These are phyloP conservation scores for Crotalus tigris DNA, from an alignment of 2,113 vertebrate species.

Conservation along the genomic window DNA sequence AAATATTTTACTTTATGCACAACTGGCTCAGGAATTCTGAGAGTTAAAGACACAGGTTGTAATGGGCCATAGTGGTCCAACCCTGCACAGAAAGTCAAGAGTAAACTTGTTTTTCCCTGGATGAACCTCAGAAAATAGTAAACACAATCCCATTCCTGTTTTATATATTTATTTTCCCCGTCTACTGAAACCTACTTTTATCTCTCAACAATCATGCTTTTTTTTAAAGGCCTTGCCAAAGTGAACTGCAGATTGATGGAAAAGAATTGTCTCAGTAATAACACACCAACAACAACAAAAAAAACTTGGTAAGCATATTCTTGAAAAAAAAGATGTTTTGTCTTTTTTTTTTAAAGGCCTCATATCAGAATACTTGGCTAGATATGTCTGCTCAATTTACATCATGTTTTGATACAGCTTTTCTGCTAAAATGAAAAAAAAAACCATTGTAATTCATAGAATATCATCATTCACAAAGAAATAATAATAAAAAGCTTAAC, in stretches of 20 bases:
- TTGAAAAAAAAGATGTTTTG: neutral
- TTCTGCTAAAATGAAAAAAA: slow-evolving; percentile 5
- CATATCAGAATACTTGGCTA: neutral
- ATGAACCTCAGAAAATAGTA: neutral
- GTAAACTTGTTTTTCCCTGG: neutral
- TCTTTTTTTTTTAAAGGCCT: neutral
- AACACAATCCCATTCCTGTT: neutral
- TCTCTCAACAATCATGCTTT: neutral
- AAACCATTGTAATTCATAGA: neutral
- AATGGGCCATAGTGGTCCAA: too few relatives aligned
- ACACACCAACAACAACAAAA: neutral
- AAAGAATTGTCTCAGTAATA: neutral
- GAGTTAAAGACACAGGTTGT: too few relatives aligned
- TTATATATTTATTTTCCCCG: neutral
- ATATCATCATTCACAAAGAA: neutral
- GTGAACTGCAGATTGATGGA: neutral
- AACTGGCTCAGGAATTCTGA: too few relatives aligned
- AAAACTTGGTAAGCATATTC: neutral
- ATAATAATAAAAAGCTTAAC: neutral
- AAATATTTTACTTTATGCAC: too few relatives aligned
- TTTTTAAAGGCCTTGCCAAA: neutral
- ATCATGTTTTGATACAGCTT: slow-evolving; percentile 19
- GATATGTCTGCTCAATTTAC: neutral
- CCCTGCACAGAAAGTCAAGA: neutral
- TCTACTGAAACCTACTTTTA: neutral